A percentile compares a stretch with the other conserved stretches of the same genome.
Conservation (phyloP, 2,113 vertebrate species). For the Asarcornis scutulata region DNA sequence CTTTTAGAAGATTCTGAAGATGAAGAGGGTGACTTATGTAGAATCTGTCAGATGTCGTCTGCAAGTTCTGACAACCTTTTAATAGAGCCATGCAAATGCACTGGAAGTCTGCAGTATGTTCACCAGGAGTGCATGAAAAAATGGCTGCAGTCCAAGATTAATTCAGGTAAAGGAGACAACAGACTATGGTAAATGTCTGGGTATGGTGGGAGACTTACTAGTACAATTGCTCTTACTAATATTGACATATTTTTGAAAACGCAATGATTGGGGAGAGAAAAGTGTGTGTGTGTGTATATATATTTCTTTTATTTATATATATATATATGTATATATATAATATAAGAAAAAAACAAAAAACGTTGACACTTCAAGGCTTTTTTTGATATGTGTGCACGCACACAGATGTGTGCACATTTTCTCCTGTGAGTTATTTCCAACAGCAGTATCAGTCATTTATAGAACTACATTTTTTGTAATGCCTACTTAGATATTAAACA, state of each 20-base stretch:
- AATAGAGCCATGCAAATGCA: conserved; percentile 94
- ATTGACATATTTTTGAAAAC: background rate
- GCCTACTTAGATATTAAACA: background rate
- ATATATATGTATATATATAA: too few species aligned
- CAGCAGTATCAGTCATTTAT: background rate
- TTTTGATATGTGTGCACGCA: too few species aligned
- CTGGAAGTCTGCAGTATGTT: conserved; percentile 93
- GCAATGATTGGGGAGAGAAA: fast-evolving
- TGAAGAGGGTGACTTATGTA: conserved; percentile 94
- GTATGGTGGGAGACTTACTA: background rate
- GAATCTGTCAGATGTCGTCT: conserved; percentile 96
- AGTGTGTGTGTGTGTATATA: too few species aligned
- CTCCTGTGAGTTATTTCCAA: background rate
- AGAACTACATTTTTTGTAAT: background rate
- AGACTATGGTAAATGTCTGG: background rate
- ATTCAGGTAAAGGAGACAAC: conserved; percentile 85
- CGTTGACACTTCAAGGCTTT: background rate
- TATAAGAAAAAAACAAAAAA: background rate
- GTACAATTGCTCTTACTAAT: background rate
- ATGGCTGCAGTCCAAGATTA: conserved; percentile 96
- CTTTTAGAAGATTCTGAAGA: conserved; percentile 98
- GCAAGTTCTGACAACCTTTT: conserved; percentile 87
- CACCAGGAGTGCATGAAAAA: conserved; percentile 99
- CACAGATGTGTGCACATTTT: background rate
- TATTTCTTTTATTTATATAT: background rate